phyloP scores from a whole-genome alignment of 2,888 invertebrate species.

The Apeira syringaria region DNA sequence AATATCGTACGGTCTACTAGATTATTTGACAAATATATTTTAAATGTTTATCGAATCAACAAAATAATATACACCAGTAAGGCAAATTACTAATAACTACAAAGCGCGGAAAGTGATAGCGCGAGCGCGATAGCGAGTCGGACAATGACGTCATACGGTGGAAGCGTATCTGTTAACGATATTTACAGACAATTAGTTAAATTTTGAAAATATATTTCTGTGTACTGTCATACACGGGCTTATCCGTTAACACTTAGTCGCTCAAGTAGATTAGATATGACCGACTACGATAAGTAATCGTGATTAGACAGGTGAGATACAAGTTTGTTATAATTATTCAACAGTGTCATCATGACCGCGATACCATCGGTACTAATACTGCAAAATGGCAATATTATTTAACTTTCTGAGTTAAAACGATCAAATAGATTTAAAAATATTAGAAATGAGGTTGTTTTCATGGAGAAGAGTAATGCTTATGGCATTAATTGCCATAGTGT shows the following conservation, averaged over 20 bases:
- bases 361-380: background rate
- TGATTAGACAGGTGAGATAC: slow-evolving; percentile 14
- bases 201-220: background rate
- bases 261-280: slow-evolving; percentile 20
- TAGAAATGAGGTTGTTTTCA: slow-evolving; percentile 6
- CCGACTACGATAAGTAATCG: slow-evolving; percentile 14
- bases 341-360: slow-evolving; percentile 10
- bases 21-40: too few species aligned
- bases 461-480: slow-evolving; percentile 14
- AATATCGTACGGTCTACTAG: too few species aligned
- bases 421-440: background rate
- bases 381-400: background rate
- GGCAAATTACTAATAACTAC: too few species aligned
- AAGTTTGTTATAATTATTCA: slow-evolving; percentile 12
- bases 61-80: too few species aligned
- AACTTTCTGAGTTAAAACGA: background rate
- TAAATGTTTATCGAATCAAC: too few species aligned
- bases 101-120: too few species aligned
- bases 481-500: slow-evolving; percentile 3
- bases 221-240: slow-evolving; percentile 1
- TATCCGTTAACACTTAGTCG: slow-evolving; percentile 13
- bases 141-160: too few species aligned
- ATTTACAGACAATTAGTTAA: too few species aligned
- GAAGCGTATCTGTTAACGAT: too few species aligned
- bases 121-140: too few species aligned